Percentiles rank a stretch among this genome's conserved stretches.
Evolutionary conservation across 2,113 vertebrate genomes (phyloP).

Genomic region (Ibidorhyncha struthersii): DNA sequence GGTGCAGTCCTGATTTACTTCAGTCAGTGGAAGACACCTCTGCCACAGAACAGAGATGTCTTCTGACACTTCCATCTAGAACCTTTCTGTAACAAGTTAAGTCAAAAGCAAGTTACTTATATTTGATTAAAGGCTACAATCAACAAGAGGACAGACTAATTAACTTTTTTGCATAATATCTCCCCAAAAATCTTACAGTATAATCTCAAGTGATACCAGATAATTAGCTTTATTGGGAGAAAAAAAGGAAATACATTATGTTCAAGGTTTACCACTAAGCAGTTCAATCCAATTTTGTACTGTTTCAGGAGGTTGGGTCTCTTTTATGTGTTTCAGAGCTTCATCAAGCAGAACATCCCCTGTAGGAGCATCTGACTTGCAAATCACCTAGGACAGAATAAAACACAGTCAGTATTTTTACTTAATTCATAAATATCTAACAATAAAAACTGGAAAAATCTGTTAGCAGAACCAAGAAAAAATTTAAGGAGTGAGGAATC

Average conservation of each 20-base stretch:
- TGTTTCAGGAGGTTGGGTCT: slow-evolving; percentile 93
- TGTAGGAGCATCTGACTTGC: slow-evolving; percentile 94
- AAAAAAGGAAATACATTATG: not conserved
- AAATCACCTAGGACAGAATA: slow-evolving; percentile 84
- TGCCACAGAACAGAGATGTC: not conserved
- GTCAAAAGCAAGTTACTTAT: not conserved
- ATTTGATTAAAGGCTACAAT: not conserved
- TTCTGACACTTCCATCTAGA: not conserved
- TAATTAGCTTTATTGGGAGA: not conserved
- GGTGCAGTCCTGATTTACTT: not conserved
- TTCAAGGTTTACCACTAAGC: slow-evolving; percentile 87
- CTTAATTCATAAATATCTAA: not conserved
- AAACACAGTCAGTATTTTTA: not conserved
- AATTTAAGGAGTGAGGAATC: not conserved
- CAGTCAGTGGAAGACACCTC: not conserved
- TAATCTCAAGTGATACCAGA: not conserved
- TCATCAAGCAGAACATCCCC: slow-evolving; percentile 96
- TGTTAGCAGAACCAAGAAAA: not conserved
- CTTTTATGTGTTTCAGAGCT: slow-evolving; percentile 95
- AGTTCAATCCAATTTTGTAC: slow-evolving; percentile 98
- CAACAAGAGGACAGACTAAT: not conserved
- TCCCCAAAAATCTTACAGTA: not conserved
- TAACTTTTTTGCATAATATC: not conserved
- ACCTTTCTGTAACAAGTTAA: not conserved
- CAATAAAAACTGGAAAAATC: not conserved